Evolutionary conservation across 2,113 vertebrate genomes (phyloP), one percentile per base, ranked within the genome.

Genomic region (Tyrannus savana): DNA sequence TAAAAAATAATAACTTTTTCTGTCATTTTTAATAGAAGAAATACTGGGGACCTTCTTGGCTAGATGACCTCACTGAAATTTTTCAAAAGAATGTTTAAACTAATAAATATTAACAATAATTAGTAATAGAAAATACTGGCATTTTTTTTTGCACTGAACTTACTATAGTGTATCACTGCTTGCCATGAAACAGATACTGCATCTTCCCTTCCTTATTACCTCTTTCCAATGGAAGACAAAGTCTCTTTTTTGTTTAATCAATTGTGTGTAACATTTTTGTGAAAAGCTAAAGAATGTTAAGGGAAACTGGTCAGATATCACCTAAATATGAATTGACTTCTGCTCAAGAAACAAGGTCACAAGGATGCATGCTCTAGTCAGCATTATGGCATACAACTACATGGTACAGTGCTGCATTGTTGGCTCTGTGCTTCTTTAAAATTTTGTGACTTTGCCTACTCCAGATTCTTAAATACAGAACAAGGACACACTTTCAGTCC

Each of bases 1-100:
- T 0, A 2, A 3, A 49, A 55, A 25, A 42, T 6, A 44, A 18
- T 12, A n/a, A 52, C 23, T 46, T 0, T 6, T 44, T 88, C 13
- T 50, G 11, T 15, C 25, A 7, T 47, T 72, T 59, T 74, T 49
- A 50, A 30, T 21, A 37, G 11, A n/a, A 37, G 10, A 33, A 30
- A 1, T 49, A 25, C 24, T 39, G 55, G 39, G 39, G 18, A n/a
- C 37, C 10, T 69, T 16, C 13, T 41, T 58, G 37, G 14, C 17
- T 58, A 50, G 14, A 33, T 47, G 14, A 59, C 12, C 10, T 56
- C 27, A 64, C 1, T 41, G 30, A 64, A 76, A 52, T 37, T 33
- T 53, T 87, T 83, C 13, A 77, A 77, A 72, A 14, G 1, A 30
- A 39, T 44, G 0, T n/a, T 80, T 89, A 41, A 74, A 47, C 12